Evolutionary conservation across 92 coral and sea anemone species (phyloP).

Genomic region (Diadumene lineata): DNA sequence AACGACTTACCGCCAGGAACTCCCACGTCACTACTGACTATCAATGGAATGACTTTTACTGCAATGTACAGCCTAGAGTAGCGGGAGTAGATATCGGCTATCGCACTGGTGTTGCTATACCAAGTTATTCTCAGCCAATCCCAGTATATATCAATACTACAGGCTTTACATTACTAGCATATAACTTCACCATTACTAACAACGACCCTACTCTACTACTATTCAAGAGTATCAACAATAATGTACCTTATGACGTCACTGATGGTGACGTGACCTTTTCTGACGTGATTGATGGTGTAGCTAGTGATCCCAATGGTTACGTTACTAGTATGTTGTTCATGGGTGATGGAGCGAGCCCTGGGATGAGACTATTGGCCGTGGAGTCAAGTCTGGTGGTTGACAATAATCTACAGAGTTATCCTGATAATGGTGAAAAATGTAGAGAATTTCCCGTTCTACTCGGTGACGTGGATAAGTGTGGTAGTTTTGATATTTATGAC

Average conservation of each 20-base stretch:
- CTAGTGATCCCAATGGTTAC: background rate
- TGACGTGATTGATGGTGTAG: conserved; percentile 39
- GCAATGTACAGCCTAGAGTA: conserved; percentile 55
- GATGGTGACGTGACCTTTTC: conserved; percentile 42
- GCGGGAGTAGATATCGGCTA: conserved; percentile 72
- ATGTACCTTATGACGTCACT: conserved; percentile 32
- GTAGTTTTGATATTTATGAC: conserved; percentile 58
- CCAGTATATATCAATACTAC: conserved; percentile 55
- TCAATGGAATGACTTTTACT: conserved; percentile 37
- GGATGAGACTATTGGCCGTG: background rate
- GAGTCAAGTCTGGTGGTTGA: conserved; percentile 46
- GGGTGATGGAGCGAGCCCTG: background rate
- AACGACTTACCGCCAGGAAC: conserved; percentile 42
- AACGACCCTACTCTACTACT: conserved; percentile 24
- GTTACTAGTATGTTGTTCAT: conserved; percentile 46
- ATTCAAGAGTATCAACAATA: conserved; percentile 33
- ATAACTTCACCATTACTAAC: conserved; percentile 42
- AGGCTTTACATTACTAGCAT: conserved; percentile 46
- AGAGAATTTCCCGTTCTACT: conserved; percentile 5
- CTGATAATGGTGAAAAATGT: background rate
- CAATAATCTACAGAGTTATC: conserved; percentile 11
- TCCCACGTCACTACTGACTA: conserved; percentile 21
- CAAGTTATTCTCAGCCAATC: conserved; percentile 27
- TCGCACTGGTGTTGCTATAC: conserved; percentile 55
- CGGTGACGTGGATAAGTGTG: conserved; percentile 59